These are phyloP conservation scores for Cheilosia urbana DNA, from an alignment of 2,888 invertebrate species.

Conservation along the genomic window DNA sequence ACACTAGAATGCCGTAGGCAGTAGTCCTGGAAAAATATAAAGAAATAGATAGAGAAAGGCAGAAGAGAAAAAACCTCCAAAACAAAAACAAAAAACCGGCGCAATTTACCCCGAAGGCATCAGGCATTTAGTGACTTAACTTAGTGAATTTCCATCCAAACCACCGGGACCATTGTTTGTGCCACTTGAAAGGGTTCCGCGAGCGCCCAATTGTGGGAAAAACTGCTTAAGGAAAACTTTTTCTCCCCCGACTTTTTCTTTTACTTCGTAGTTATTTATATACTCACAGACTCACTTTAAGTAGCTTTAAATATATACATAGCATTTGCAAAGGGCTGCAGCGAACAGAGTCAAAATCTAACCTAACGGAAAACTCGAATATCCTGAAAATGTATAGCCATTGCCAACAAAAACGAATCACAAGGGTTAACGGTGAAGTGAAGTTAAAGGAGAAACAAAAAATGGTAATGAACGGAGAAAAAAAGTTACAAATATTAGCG, in stretches of 20 bases:
- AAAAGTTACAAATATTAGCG: slow-evolving; percentile 43
- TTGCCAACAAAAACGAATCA: slow-evolving; percentile 1
- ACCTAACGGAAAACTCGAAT: slow-evolving; percentile 68
- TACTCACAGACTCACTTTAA: slow-evolving; percentile 8
- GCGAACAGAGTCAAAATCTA: slow-evolving; percentile 46
- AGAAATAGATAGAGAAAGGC: slow-evolving; percentile 7
- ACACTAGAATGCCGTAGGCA: slow-evolving; percentile 54
- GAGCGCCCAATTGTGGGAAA: slow-evolving; percentile 38
- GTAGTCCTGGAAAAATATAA: slow-evolving; percentile 23
- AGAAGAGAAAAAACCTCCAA: not conserved
- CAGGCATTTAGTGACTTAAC: slow-evolving; percentile 68
- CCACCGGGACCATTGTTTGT: slow-evolving; percentile 7
- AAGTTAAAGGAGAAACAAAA: slow-evolving; percentile 16
- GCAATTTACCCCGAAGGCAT: slow-evolving; percentile 54
- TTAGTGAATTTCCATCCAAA: slow-evolving; percentile 70
- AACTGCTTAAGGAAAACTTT: slow-evolving; percentile 44
- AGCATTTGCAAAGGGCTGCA: slow-evolving; percentile 9
- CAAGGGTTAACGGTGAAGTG: not conserved
- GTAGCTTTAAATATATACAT: slow-evolving; percentile 32
- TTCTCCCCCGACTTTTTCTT: not conserved
- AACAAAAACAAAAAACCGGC: slow-evolving; percentile 36
- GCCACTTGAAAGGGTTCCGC: slow-evolving; percentile 63
- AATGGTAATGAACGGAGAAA: slow-evolving; percentile 35
- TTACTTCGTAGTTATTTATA: not conserved
- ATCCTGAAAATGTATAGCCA: slow-evolving; percentile 42